A percentile compares a stretch with the other conserved stretches of the same genome.
Conservation (phyloP, 2,888 invertebrate species). For the Mesorhabditis sp. region DNA sequence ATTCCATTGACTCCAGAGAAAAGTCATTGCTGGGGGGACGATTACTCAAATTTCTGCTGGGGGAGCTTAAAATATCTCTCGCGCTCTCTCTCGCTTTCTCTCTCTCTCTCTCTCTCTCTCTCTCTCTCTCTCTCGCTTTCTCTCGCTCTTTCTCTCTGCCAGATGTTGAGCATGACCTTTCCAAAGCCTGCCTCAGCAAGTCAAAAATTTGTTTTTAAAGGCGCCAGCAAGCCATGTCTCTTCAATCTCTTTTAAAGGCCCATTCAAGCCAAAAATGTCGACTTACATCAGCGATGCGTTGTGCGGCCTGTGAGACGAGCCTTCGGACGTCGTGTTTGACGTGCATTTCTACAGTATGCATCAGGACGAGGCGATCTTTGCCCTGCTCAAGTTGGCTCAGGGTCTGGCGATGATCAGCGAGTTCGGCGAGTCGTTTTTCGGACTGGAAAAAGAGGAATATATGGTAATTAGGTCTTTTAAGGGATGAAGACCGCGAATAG, state of each 20-base stretch:
- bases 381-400: slow-evolving; percentile 40
- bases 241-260: slow-evolving; percentile 11
- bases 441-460: slow-evolving; percentile 17
- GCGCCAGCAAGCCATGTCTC: neutral
- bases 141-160: too few relatives aligned
- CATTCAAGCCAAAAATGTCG: slow-evolving; percentile 16
- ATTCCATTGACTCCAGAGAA: too few relatives aligned
- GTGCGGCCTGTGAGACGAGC: slow-evolving; percentile 44
- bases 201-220: neutral
- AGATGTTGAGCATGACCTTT: too few relatives aligned
- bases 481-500: neutral
- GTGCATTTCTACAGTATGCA: slow-evolving; percentile 35
- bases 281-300: slow-evolving; percentile 43
- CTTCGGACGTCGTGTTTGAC: slow-evolving; percentile 47
- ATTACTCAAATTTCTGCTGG: too few relatives aligned
- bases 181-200: too few relatives aligned
- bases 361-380: slow-evolving; percentile 44
- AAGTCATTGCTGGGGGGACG: too few relatives aligned
- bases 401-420: slow-evolving; percentile 12
- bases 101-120: too few relatives aligned
- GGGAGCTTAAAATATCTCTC: too few relatives aligned
- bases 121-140: too few relatives aligned
- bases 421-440: slow-evolving; percentile 20
- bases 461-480: too few relatives aligned
- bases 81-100: too few relatives aligned